Base-by-base conservation (phyloP, 2,888 invertebrate species). In the Tetrapedia diversipes region DNA sequence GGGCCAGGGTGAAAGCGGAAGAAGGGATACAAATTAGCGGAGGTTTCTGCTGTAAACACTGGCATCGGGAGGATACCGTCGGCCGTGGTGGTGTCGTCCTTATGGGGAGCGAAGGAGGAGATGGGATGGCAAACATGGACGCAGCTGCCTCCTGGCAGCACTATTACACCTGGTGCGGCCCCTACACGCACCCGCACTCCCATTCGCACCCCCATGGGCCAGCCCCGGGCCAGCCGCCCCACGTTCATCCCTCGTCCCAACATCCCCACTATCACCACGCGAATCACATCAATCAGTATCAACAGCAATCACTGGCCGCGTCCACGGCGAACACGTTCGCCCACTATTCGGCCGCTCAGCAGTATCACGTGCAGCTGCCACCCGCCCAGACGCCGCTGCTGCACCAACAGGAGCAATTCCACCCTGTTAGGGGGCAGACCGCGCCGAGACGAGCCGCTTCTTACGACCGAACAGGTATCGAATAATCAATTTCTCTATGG, bases 131-230 rank as follows among this genome's bases (percentile, higher is more conserved):
- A 49, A 83, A 68, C 65, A 71, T 86, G 68, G 88, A 89, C 34
- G 85, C 88, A 43, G 86, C 87, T 34, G 80, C 86, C 65, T 90
- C 90, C 24, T 91, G 91, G 90, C 91, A 90, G 69, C 90, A 90
- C 39, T 89, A 90, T 37, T 90, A 90, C 61, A 82, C 85, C 49
- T 89, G 89, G 89, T 86, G 85, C 51, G 75, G 81, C 4, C 83
- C 87, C n/a, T 85, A 88, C 27, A 80, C 86, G 37, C 86, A 87
- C 43, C 81, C 85, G 10, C 87, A 89, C 47, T 77, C 83, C 16
- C 80, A 86, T 65, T 83, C 86, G 27, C 75, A 86, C 60, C 71
- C 82, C 53, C 63, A 70, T 0, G 24, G 39, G 7, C 22, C 60
- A 24, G 34, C 53, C 1, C 14, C 63, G 8, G 29, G 57, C 19